These are phyloP conservation scores for Drosophila barbarae DNA, from an alignment of 2,888 invertebrate species.

Conservation along the genomic window DNA sequence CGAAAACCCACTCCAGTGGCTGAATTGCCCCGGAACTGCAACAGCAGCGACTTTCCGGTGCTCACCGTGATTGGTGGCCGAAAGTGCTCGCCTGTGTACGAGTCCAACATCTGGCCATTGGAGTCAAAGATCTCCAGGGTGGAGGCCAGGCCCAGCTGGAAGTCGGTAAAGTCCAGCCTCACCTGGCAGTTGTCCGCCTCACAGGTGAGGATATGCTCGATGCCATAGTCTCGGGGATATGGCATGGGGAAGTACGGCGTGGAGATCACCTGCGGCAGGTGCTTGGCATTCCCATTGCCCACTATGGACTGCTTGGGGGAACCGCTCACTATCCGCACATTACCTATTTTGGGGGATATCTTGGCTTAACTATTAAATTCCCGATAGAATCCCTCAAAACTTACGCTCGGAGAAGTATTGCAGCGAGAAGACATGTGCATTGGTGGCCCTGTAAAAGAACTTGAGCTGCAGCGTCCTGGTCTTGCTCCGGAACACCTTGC, in stretches of 20 bases:
- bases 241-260: conserved; percentile 86
- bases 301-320: conserved; percentile 78
- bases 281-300: conserved; percentile 76
- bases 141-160: conserved; percentile 84
- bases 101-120: conserved; percentile 84
- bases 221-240: conserved; percentile 84
- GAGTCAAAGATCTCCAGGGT: conserved; percentile 86
- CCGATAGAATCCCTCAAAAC: conserved; percentile 46
- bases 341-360: conserved; percentile 80
- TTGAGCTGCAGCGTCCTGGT: conserved; percentile 83
- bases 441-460: conserved; percentile 82
- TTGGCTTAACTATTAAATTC: too few relatives aligned
- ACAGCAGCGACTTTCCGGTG: conserved; percentile 83
- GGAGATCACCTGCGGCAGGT: conserved; percentile 81
- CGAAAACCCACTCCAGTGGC: conserved; percentile 85
- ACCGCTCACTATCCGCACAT: conserved; percentile 81
- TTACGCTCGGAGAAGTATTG: conserved; percentile 84
- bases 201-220: conserved; percentile 84
- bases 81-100: conserved; percentile 84
- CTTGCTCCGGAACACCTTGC: conserved; percentile 82
- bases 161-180: conserved; percentile 85
- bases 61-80: conserved; percentile 85
- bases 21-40: conserved; percentile 86
- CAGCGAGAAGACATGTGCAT: conserved; percentile 83
- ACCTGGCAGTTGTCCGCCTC: conserved; percentile 82